Percentiles rank a stretch among this genome's conserved stretches.
Evolutionary conservation across 2,113 vertebrate species (phyloP).

Genomic region (Rynchops niger): DNA sequence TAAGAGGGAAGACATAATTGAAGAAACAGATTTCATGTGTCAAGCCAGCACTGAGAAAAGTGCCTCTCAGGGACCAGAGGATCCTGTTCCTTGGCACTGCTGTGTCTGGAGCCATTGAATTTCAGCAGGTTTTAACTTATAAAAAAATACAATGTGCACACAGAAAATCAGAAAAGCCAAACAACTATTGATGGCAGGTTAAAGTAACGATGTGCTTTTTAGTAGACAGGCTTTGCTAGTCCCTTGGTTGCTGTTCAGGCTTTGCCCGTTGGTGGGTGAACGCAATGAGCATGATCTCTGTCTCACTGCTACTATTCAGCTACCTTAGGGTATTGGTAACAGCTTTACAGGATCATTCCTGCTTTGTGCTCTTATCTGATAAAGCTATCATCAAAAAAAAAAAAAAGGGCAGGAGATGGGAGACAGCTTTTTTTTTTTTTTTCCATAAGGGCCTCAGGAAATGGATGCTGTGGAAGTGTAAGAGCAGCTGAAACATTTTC

Average conservation of each 20-base stretch:
- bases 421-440: not conserved
- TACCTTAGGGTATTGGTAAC: not conserved
- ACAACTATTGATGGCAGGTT: not conserved
- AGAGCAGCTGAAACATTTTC: constrained; percentile 25
- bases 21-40: constrained; percentile 37
- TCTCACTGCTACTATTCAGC: not conserved
- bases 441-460: not conserved
- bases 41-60: not conserved
- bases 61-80: not conserved
- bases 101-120: not conserved
- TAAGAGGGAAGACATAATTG: constrained; percentile 9
- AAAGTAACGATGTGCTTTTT: not conserved
- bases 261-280: not conserved
- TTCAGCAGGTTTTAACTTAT: constrained; percentile 2
- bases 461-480: constrained; percentile 11
- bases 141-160: not conserved
- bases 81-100: constrained; percentile 5
- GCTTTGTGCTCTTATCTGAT: constrained; percentile 10
- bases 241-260: not conserved
- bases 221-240: not conserved
- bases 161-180: not conserved
- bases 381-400: not conserved
- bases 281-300: not conserved
- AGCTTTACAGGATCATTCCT: constrained; percentile 21
- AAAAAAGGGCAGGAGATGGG: not conserved